A percentile compares a stretch with the other conserved stretches of the same genome.
Evolutionary conservation across 2,797 vertebrate species (phyloP).

Genomic region (Corythornis leucogaster): DNA sequence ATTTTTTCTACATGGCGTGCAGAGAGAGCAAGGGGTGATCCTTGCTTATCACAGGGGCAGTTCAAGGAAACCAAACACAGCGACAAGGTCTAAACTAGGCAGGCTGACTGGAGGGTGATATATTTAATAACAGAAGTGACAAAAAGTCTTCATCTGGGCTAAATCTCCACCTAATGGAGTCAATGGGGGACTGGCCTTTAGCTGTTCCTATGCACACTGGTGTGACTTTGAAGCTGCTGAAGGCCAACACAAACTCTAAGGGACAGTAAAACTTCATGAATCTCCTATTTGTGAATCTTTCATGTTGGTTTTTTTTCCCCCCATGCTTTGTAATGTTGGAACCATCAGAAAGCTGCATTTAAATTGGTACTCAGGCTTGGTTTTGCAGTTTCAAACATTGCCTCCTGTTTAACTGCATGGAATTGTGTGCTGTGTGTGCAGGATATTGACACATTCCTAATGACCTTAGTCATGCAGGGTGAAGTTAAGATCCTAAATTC

Average conservation of each 20-base stretch:
- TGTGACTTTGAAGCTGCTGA: background rate
- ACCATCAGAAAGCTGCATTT: background rate
- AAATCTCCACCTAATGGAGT: background rate
- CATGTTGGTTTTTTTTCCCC: background rate
- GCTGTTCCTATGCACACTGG: background rate
- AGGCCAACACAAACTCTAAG: background rate
- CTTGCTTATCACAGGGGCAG: background rate
- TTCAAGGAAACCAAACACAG: background rate
- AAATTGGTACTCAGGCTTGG: background rate
- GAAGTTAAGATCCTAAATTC: background rate
- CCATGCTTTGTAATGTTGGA: background rate
- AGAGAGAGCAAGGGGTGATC: background rate
- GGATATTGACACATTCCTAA: background rate
- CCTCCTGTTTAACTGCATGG: background rate
- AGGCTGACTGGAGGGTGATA: background rate
- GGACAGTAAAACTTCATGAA: background rate
- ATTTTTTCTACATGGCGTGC: accelerated
- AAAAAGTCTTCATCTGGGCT: background rate
- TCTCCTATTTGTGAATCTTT: background rate
- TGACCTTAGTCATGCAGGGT: background rate
- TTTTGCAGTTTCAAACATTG: background rate
- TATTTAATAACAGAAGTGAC: background rate
- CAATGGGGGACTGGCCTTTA: background rate
- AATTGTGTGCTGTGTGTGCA: background rate
- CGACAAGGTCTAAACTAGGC: background rate